phyloP scores from a whole-genome alignment of 2,888 invertebrate genomes.

The Cactoblastis cactorum region DNA sequence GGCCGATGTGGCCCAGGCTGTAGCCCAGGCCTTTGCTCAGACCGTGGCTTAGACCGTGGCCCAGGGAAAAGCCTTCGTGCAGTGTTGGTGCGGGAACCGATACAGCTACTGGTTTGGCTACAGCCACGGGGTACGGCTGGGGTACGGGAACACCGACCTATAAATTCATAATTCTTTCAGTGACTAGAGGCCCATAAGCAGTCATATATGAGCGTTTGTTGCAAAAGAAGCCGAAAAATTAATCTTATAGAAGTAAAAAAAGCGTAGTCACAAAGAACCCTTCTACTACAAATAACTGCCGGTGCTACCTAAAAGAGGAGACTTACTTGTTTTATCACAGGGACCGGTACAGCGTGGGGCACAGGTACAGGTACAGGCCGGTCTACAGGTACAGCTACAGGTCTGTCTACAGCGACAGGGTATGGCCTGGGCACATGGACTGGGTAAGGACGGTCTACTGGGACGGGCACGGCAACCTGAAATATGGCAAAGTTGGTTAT shows the following conservation, averaged over 20 bases:
- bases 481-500: constrained; percentile 18
- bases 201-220: no score
- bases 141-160: constrained; percentile 71
- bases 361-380: constrained; percentile 69
- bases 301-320: not conserved
- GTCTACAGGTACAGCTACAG: constrained; percentile 74
- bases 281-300: no score
- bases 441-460: constrained; percentile 73
- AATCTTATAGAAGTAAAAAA: no score
- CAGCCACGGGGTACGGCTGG: constrained; percentile 69
- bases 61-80: constrained; percentile 26
- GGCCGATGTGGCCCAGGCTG: constrained; percentile 29
- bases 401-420: constrained; percentile 70
- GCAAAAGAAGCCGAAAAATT: no score
- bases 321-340: constrained; percentile 65
- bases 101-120: constrained; percentile 62
- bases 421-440: constrained; percentile 72
- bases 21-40: constrained; percentile 19
- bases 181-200: no score
- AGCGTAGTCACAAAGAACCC: no score
- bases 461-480: constrained; percentile 69
- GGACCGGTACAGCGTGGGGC: constrained; percentile 66
- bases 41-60: constrained; percentile 28
- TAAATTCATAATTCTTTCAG: no score
- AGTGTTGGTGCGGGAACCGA: constrained; percentile 51